These are phyloP conservation scores for Megalurothrips usitatus DNA, from an alignment of 2,888 invertebrate species.

Conservation along the genomic window DNA sequence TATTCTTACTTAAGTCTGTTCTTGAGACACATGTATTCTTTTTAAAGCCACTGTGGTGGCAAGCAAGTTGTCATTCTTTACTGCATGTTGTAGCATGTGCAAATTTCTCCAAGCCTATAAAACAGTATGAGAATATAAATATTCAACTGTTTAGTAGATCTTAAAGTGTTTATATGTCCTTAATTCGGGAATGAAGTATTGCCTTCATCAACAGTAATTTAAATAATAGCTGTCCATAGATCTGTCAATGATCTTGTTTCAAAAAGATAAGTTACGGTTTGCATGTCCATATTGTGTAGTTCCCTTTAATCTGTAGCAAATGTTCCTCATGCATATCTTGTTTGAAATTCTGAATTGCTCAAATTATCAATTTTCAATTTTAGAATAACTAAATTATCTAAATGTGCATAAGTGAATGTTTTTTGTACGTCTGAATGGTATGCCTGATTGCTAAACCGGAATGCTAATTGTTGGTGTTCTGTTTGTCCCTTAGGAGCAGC, in stretches of 20 bases:
- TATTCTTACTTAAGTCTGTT: neutral
- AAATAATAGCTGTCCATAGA: too few species aligned
- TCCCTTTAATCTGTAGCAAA: neutral
- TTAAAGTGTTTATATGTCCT: too few species aligned
- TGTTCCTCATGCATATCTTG: neutral
- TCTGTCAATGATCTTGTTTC: too few species aligned
- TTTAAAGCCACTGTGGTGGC: neutral
- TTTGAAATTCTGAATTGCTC: neutral
- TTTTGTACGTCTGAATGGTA: neutral
- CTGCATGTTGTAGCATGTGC: neutral
- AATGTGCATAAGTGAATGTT: conserved; percentile 7
- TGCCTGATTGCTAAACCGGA: neutral
- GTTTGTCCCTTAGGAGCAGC: conserved; percentile 13
- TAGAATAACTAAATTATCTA: neutral
- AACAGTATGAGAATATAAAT: neutral
- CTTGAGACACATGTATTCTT: neutral
- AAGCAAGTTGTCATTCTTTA: neutral
- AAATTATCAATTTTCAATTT: neutral
- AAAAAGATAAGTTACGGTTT: neutral
- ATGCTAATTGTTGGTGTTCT: conserved; percentile 18
- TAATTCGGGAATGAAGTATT: too few species aligned
- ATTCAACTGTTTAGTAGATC: too few species aligned
- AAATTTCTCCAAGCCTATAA: neutral
- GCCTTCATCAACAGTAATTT: too few species aligned
- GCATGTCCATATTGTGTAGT: neutral